phyloP scores from a whole-genome alignment of 2,113 vertebrate species.

The Probosciger aterrimus region DNA sequence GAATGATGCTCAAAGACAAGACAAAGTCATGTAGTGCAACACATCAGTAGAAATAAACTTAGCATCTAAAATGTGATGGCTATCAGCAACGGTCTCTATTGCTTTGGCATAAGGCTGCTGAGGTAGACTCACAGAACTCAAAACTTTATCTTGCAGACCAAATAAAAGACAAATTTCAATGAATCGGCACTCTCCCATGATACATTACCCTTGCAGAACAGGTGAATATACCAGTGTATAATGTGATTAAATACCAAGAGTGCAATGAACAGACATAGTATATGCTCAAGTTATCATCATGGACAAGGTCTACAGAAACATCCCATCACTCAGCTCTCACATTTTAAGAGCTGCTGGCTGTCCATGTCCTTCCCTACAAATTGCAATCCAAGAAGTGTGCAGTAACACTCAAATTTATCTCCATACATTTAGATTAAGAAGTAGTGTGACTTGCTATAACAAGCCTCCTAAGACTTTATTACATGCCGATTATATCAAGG shows the following conservation, averaged over 20 bases:
- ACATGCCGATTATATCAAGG: not conserved
- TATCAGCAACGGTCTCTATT: not conserved
- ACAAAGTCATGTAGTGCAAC: not conserved
- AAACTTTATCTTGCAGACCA: not conserved
- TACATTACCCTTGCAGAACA: not conserved
- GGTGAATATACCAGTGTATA: not conserved
- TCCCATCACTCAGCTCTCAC: not conserved
- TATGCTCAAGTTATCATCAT: not conserved
- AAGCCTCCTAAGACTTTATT: not conserved
- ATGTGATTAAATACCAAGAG: not conserved
- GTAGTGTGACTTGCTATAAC: not conserved
- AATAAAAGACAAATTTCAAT: not conserved
- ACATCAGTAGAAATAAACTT: not conserved
- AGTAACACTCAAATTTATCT: not conserved
- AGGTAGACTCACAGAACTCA: not conserved
- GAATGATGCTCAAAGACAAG: not conserved
- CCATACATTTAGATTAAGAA: not conserved
- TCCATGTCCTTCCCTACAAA: not conserved
- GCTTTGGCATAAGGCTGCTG: not conserved
- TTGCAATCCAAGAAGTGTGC: not conserved
- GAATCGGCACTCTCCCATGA: not conserved
- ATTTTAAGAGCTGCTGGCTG: not conserved
- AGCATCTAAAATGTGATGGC: not conserved
- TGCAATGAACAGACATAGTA: not conserved
- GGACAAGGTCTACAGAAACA: not conserved